phyloP scores from a whole-genome alignment of 2,113 vertebrate species.

The Myrmecobius fasciatus region DNA sequence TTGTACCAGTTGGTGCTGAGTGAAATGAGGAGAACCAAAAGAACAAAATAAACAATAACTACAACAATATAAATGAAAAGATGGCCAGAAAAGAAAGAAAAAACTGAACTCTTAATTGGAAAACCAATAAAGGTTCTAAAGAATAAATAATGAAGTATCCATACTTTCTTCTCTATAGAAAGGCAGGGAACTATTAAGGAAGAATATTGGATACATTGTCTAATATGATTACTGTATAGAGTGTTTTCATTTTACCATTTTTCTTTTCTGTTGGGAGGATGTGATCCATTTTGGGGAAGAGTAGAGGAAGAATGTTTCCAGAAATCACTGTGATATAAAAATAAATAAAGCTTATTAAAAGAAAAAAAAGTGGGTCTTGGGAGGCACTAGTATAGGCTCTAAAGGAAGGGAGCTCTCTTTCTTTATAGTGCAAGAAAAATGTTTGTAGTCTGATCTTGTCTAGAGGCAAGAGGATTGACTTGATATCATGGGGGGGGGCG shows the following conservation, averaged over 20 bases:
- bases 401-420: background rate
- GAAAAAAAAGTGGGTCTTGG: background rate
- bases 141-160: too few relatives aligned
- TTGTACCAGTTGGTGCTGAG: background rate
- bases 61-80: background rate
- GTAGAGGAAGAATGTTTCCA: background rate
- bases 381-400: background rate
- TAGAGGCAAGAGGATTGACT: constrained; percentile 16
- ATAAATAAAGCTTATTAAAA: background rate
- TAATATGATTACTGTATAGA: too few relatives aligned
- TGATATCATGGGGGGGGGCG: constrained; percentile 3
- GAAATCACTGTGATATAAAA: background rate
- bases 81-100: background rate
- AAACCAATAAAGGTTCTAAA: too few relatives aligned
- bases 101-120: too few relatives aligned
- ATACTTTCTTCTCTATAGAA: too few relatives aligned
- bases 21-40: background rate
- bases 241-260: too few relatives aligned
- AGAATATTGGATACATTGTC: too few relatives aligned
- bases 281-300: background rate
- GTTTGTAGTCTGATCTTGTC: background rate
- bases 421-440: background rate
- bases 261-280: background rate
- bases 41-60: background rate
- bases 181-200: too few relatives aligned